Percentiles rank a stretch among this genome's conserved stretches.
phyloP scores from a whole-genome alignment of 2,888 invertebrate species.

The Leucoptera coffeella region DNA sequence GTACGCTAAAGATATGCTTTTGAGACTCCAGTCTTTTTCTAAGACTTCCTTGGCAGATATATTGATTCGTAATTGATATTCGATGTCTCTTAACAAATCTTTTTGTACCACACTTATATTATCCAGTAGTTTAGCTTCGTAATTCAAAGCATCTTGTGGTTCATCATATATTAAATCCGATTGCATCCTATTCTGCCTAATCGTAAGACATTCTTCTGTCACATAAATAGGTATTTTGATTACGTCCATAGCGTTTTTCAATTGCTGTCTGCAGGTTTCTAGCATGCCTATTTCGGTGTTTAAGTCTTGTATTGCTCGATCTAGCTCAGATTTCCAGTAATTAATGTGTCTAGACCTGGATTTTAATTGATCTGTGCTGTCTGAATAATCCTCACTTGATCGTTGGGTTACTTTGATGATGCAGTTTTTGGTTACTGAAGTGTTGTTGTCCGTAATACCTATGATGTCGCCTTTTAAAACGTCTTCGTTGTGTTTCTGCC shows the following conservation, averaged over 20 bases:
- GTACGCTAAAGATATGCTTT: conserved; percentile 70
- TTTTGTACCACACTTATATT: conserved; percentile 59
- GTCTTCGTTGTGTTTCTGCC: conserved; percentile 29
- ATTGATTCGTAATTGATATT: conserved; percentile 64
- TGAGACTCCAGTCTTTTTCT: conserved; percentile 88
- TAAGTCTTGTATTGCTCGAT: conserved; percentile 33
- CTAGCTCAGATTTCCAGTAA: conserved; percentile 38
- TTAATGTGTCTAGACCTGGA: conserved; percentile 35
- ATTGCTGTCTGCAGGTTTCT: conserved; percentile 32
- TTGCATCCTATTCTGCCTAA: conserved; percentile 62
- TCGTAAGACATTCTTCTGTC: conserved; percentile 64
- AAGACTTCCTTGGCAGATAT: conserved; percentile 70
- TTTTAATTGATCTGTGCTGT: conserved; percentile 31
- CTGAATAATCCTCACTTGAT: conserved; percentile 28
- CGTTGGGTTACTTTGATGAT: conserved; percentile 40
- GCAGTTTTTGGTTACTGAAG: conserved; percentile 34
- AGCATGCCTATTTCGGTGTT: conserved; percentile 27
- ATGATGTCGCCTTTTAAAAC: conserved; percentile 37
- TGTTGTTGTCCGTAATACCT: conserved; percentile 27
- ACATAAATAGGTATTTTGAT: conserved; percentile 27
- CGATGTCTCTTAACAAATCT: conserved; percentile 61
- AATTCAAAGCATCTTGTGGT: conserved; percentile 68
- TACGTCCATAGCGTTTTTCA: conserved; percentile 34
- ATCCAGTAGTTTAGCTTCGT: conserved; percentile 64
- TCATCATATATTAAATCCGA: conserved; percentile 68